Evolutionary conservation across 2,113 vertebrate genomes (phyloP).

Genomic region (Geococcyx californianus): DNA sequence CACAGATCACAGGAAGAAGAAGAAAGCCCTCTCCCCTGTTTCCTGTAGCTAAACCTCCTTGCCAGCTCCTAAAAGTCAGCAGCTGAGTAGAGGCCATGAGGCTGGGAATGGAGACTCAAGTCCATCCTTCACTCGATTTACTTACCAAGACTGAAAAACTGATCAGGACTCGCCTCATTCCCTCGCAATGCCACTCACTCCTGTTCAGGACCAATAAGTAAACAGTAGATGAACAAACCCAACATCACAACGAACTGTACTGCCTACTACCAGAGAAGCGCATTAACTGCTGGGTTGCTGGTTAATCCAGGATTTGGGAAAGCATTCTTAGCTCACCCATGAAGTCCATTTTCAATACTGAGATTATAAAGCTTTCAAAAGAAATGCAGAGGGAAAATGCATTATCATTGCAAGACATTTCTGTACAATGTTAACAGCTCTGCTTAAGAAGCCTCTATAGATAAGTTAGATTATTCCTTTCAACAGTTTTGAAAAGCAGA

Average conservation of each 20-base stretch:
- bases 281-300: neutral
- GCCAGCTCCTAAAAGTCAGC: neutral
- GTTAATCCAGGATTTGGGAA: conserved; percentile 39
- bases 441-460: neutral
- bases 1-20: neutral
- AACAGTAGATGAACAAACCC: neutral
- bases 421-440: neutral
- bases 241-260: neutral
- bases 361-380: conserved; percentile 5
- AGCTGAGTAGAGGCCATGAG: neutral
- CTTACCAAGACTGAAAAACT: neutral
- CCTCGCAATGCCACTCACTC: neutral
- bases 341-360: neutral
- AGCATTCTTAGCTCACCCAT: neutral
- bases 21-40: neutral
- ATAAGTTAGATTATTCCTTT: neutral
- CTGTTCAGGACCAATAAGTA: neutral
- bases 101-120: neutral
- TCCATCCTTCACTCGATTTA: neutral
- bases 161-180: neutral
- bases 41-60: neutral
- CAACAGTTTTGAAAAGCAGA: neutral
- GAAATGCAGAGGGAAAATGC: neutral
- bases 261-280: neutral
- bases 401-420: conserved; percentile 24